Evolutionary conservation across 2,888 invertebrate genomes (phyloP).

Genomic region (Xanthorhoe spadicearia): DNA sequence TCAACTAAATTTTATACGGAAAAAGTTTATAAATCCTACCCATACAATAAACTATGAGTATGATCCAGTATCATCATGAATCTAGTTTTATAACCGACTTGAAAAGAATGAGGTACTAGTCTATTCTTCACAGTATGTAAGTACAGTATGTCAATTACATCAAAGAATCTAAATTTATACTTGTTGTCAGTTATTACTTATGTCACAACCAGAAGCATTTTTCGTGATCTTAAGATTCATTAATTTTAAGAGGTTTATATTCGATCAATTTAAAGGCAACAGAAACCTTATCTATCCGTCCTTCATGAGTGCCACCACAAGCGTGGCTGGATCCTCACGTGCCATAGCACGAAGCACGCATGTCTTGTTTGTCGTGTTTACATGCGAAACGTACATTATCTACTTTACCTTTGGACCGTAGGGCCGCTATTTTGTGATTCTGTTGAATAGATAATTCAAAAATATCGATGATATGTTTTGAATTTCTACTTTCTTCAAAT

Average conservation of each 20-base stretch:
- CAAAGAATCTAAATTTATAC: too few species aligned
- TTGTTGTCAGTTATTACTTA: too few species aligned
- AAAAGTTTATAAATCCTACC: background rate
- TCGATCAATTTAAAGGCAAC: background rate
- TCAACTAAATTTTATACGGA: background rate
- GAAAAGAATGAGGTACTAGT: too few species aligned
- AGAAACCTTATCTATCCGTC: conserved; percentile 56
- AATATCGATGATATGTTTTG: background rate
- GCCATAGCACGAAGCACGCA: conserved; percentile 44
- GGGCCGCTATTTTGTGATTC: conserved; percentile 1
- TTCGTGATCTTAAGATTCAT: too few species aligned
- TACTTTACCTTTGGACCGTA: conserved; percentile 23
- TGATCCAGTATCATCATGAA: background rate
- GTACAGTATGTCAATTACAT: too few species aligned
- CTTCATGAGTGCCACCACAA: conserved; percentile 47
- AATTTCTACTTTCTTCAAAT: conserved; percentile 5
- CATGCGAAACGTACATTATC: conserved; percentile 30
- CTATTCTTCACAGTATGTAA: too few species aligned
- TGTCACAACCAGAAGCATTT: too few species aligned
- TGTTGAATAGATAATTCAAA: background rate
- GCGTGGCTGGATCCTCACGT: conserved; percentile 53
- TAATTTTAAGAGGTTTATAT: background rate
- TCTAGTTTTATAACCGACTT: background rate
- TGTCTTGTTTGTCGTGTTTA: conserved; percentile 42
- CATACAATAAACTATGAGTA: background rate